phyloP scores from a whole-genome alignment of 1,140 invertebrate genomes.

The Macrosteles quadrilineatus region DNA sequence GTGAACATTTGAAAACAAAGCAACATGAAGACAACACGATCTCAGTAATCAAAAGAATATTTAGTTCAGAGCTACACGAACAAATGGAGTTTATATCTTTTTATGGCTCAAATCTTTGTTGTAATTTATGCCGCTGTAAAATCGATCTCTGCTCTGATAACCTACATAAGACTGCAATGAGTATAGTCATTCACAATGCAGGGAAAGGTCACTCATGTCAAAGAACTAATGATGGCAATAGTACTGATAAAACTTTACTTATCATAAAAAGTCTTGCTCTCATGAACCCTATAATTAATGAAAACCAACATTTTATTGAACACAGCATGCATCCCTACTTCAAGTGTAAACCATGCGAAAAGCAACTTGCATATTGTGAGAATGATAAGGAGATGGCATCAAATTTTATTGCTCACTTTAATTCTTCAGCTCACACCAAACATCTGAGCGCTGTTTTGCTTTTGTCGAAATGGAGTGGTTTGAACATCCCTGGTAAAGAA shows the following conservation, averaged over 20 bases:
- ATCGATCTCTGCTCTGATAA: not conserved
- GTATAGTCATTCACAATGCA: not conserved
- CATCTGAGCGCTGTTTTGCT: not conserved
- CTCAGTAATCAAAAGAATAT: not conserved
- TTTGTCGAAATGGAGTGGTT: not conserved
- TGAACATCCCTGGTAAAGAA: not conserved
- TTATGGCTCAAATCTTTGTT: constrained; percentile 1
- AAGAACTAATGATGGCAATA: not conserved
- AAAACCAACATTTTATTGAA: not conserved
- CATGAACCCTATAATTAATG: not conserved
- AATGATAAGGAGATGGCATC: not conserved
- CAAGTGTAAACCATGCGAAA: not conserved
- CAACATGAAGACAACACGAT: not conserved
- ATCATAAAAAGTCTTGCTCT: not conserved
- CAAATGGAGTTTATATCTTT: not conserved
- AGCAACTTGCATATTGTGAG: not conserved
- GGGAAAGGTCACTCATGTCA: not conserved
- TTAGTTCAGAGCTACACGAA: not conserved
- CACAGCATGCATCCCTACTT: not conserved
- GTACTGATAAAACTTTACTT: not conserved
- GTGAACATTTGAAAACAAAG: not conserved
- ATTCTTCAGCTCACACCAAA: not conserved
- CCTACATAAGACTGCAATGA: not conserved
- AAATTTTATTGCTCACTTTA: not conserved
- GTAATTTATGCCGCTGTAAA: not conserved